A percentile compares a stretch with the other conserved stretches of the same genome.
Evolutionary conservation across 1,140 invertebrate species (phyloP).

Genomic region (Lanistes nyassanus): DNA sequence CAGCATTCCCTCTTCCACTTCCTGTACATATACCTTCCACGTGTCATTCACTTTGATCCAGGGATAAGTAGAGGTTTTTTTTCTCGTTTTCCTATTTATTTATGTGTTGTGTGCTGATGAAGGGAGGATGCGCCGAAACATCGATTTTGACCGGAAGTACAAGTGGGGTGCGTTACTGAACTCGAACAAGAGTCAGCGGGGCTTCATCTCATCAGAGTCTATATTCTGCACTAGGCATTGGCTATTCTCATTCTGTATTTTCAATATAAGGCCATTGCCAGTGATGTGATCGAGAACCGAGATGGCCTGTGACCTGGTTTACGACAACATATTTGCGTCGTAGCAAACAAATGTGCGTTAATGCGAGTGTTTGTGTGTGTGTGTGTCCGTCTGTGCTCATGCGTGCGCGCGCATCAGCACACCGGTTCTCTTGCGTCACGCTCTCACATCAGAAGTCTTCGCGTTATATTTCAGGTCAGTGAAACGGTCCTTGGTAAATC

Average conservation of each 20-base stretch:
- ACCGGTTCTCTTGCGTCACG: background rate
- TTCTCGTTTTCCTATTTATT: too few relatives aligned
- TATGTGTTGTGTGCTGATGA: too few relatives aligned
- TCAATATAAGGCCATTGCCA: background rate
- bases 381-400: slow-evolving; percentile 9
- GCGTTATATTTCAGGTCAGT: background rate
- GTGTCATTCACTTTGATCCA: too few relatives aligned
- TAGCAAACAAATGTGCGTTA: background rate
- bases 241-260: background rate
- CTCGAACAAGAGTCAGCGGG: too few relatives aligned
- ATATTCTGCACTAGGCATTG: background rate
- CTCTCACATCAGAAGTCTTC: background rate
- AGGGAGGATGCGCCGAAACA: too few relatives aligned
- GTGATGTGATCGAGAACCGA: background rate
- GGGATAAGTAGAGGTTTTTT: too few relatives aligned
- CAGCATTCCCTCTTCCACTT: too few relatives aligned
- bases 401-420: background rate
- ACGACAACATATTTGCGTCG: slow-evolving; percentile 15
- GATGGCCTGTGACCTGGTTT: background rate
- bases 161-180: background rate
- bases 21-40: too few relatives aligned
- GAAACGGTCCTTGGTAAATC: background rate
- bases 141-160: too few relatives aligned
- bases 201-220: background rate
- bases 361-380: slow-evolving; percentile 14